These are phyloP conservation scores for Caenorhabditis zanzibari DNA, from an alignment of 2,888 invertebrate species.

Conservation along the genomic window DNA sequence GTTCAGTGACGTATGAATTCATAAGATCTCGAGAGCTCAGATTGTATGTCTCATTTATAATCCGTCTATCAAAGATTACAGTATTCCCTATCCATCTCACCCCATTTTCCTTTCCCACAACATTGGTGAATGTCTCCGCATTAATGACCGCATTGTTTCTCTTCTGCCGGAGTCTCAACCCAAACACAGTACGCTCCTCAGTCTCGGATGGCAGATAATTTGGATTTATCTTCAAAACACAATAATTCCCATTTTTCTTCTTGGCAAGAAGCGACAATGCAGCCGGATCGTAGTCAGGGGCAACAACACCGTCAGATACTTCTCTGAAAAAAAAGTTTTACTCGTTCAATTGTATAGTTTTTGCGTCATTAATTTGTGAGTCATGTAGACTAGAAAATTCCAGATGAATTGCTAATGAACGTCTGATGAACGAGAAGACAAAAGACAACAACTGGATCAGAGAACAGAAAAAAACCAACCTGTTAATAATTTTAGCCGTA, in stretches of 20 bases:
- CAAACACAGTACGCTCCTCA: slow-evolving; percentile 92
- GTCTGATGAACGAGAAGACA: not conserved
- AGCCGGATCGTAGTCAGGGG: slow-evolving; percentile 92
- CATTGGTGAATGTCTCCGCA: slow-evolving; percentile 89
- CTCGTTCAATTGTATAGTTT: too few relatives aligned
- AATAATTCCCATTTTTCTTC: slow-evolving; percentile 95
- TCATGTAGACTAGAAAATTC: not conserved
- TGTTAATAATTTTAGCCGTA: slow-evolving; percentile 94
- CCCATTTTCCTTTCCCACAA: slow-evolving; percentile 89
- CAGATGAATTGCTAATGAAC: not conserved
- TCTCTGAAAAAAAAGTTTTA: slow-evolving; percentile 84
- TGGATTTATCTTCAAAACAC: slow-evolving; percentile 91
- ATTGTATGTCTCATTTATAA: too few relatives aligned
- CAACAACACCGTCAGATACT: slow-evolving; percentile 98
- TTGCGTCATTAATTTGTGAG: not conserved
- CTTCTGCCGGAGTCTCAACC: slow-evolving; percentile 90
- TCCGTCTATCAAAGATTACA: too few relatives aligned
- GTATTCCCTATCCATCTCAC: slow-evolving; percentile 68
- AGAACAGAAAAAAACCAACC: slow-evolving; percentile 5
- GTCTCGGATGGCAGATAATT: slow-evolving; percentile 90
- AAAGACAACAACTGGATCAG: not conserved
- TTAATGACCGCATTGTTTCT: slow-evolving; percentile 93
- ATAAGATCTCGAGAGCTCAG: too few relatives aligned
- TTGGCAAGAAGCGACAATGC: slow-evolving; percentile 93
- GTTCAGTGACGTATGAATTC: too few relatives aligned